Conservation (phyloP, 2,888 invertebrate genomes). For the Nephrotoma appendiculata region DNA sequence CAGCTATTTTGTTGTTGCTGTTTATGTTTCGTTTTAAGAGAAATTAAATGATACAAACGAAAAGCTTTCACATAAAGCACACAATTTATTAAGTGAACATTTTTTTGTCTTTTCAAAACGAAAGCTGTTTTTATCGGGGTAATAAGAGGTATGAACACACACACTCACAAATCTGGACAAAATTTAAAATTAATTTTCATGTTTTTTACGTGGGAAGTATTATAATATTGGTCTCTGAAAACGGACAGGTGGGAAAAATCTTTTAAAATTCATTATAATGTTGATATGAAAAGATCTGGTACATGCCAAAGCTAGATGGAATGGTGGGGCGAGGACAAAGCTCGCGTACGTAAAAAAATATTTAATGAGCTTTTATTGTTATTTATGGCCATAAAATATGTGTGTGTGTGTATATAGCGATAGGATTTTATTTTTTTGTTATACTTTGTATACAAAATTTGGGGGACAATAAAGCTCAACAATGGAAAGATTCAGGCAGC, state of each 20-base stretch:
- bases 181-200: background rate
- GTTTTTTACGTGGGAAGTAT: background rate
- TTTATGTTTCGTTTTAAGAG: background rate
- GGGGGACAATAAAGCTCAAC: background rate
- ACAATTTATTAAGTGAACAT: background rate
- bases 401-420: background rate
- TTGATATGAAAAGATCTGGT: background rate
- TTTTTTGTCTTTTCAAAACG: background rate
- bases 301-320: background rate
- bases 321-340: background rate
- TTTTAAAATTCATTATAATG: background rate
- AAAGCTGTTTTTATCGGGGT: background rate
- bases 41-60: background rate
- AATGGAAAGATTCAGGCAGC: background rate
- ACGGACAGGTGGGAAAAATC: background rate
- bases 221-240: background rate
- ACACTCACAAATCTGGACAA: background rate
- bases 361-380: background rate
- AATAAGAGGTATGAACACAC: background rate
- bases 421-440: background rate
- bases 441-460: background rate
- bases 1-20: background rate
- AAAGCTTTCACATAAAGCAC: background rate
- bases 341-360: background rate
- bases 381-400: background rate